These are phyloP conservation scores for Cataglyphis altisquamis DNA, from an alignment of 2,888 invertebrate genomes.

Conservation along the genomic window DNA sequence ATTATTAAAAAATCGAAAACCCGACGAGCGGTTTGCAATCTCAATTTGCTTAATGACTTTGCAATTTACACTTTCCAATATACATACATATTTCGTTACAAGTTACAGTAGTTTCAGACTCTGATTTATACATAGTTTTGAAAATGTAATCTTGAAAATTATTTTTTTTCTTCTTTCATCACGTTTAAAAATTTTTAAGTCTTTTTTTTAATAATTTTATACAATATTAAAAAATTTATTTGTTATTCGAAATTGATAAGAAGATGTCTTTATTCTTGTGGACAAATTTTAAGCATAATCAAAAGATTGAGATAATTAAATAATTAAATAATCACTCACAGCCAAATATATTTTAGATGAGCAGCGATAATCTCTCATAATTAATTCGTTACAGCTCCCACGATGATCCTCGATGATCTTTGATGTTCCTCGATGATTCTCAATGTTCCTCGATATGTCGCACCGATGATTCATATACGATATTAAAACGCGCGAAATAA, in stretches of 20 bases:
- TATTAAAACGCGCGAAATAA: not conserved
- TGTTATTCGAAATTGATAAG: too few species aligned
- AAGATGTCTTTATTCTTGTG: too few species aligned
- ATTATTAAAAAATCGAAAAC: constrained; percentile 36
- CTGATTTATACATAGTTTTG: not conserved
- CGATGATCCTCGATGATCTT: too few species aligned
- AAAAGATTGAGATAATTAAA: too few species aligned
- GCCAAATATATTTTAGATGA: too few species aligned
- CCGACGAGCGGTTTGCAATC: not conserved
- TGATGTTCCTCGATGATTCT: not conserved
- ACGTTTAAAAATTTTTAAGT: not conserved
- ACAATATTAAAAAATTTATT: too few species aligned
- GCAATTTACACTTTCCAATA: not conserved
- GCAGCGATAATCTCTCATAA: too few species aligned
- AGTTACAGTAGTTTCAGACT: not conserved
- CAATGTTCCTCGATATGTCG: not conserved
- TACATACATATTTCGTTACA: not conserved
- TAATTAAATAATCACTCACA: too few species aligned
- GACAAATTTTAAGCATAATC: too few species aligned
- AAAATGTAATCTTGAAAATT: not conserved
- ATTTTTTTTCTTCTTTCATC: not conserved
- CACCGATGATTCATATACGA: not conserved
- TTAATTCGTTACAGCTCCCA: too few species aligned
- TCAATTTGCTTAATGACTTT: constrained; percentile 42
- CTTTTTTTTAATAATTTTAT: not conserved